phyloP scores from a whole-genome alignment of 1,140 invertebrate genomes.

The Cardiocondyla obscurior region DNA sequence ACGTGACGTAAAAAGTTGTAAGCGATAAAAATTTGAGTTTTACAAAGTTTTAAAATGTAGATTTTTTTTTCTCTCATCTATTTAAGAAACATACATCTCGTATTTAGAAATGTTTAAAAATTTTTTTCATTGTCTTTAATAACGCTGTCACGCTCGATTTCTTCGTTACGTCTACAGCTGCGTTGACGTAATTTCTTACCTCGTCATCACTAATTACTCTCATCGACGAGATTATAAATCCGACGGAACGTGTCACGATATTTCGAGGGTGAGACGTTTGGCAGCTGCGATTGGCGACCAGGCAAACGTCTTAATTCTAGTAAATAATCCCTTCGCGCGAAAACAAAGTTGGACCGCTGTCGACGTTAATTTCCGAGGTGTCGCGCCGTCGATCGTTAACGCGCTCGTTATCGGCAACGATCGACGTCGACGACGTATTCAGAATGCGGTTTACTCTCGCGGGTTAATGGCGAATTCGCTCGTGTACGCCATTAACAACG shows the following conservation, averaged over 20 bases:
- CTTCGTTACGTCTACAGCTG: background rate
- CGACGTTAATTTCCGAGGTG: constrained; percentile 16
- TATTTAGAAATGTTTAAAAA: background rate
- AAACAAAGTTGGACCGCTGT: constrained; percentile 16
- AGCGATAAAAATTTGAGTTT: background rate
- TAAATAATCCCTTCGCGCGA: background rate
- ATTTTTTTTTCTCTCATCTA: background rate
- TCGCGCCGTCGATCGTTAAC: constrained; percentile 7
- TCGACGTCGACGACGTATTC: constrained; percentile 4
- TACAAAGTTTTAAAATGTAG: background rate
- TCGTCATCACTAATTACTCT: background rate
- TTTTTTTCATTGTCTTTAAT: background rate
- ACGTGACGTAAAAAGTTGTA: background rate
- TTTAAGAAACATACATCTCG: background rate
- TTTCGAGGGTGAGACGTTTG: constrained; percentile 61
- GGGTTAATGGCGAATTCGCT: background rate
- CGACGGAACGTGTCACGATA: constrained; percentile 43
- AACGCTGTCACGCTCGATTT: background rate
- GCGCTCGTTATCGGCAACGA: constrained; percentile 8
- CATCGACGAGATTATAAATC: background rate
- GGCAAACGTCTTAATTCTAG: constrained; percentile 44
- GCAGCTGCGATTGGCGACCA: constrained; percentile 51
- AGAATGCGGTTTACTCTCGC: background rate
- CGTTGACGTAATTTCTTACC: background rate
- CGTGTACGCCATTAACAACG: background rate